Evolutionary conservation across 2,797 vertebrate species (phyloP), one percentile per base, ranked within the genome.

Genomic region (Prunella strophiata): DNA sequence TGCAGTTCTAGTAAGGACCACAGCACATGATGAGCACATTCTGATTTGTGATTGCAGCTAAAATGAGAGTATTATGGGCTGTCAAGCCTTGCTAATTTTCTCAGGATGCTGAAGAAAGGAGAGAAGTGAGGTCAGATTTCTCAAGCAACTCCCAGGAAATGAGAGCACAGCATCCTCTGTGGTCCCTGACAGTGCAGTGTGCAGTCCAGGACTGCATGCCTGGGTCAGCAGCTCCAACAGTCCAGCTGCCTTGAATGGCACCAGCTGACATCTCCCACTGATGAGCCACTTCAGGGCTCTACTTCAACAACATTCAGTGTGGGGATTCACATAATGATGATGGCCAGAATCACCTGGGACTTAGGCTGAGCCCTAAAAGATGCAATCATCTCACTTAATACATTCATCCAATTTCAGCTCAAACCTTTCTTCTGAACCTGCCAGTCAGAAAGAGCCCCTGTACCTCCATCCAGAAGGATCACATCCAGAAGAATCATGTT

Each of bases 81-180:
- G 76, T 47, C 76, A 85, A 17, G 58, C 70, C 79, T 63, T 57
- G 93, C 47, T 92, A 75, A 82, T 93, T 92, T 93, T 85, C 85
- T 93, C 61, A 40, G 26, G 38, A 16, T 67, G 48, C 66, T 93
- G 63, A 54, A 61, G 70, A 71, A 85, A 32, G 29, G 42, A 87
- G 20, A 67, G 62, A 85, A 70, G 19, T 38, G 79, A 91, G 43
- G 88, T 90, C 83, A 86, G 40, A 52, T 38, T 76, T 91, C 76
- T 82, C 55, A 59, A 48, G 81, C 0, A 0, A 15, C 14, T 93
- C 84, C 61, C 32, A 38, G 54, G 40, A 85, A 83, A 85, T 78
- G 43, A 59, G 78, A 77, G 34, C 52, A 42, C 18, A 57, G 47
- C 43, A 48, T 47, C 65, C 65, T 47, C 72, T 22, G 32, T 14